A percentile compares a stretch with the other conserved stretches of the same genome.
These are phyloP conservation scores for Auanema freiburgensis DNA, from an alignment of 2,888 invertebrate species.

Conservation along the genomic window DNA sequence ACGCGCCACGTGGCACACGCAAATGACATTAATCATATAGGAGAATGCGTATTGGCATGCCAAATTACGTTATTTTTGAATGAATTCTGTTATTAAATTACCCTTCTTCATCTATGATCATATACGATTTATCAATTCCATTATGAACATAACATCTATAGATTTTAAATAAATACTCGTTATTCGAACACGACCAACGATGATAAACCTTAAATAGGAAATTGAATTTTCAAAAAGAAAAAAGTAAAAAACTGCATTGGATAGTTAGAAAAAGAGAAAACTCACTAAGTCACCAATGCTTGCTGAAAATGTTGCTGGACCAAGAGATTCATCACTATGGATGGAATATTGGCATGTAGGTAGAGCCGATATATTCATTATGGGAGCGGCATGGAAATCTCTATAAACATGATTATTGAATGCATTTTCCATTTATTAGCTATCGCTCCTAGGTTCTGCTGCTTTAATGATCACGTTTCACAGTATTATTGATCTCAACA, in stretches of 20 bases:
- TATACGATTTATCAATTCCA: conserved; percentile 29
- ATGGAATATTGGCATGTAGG: conserved; percentile 41
- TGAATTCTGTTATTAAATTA: neutral
- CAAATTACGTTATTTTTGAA: neutral
- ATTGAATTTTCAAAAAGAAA: neutral
- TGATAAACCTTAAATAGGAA: conserved; percentile 28
- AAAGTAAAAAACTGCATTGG: no score
- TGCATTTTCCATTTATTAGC: neutral
- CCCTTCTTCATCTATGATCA: conserved; percentile 43
- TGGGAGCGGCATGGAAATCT: conserved; percentile 8
- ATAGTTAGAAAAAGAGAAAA: neutral
- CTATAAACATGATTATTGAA: conserved; percentile 7
- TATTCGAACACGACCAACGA: conserved; percentile 33
- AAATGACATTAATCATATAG: neutral
- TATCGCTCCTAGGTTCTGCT: no score
- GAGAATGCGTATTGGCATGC: neutral
- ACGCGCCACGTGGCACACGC: conserved; percentile 11
- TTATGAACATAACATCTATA: conserved; percentile 39
- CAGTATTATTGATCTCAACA: no score
- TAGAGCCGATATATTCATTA: conserved; percentile 16
- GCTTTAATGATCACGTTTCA: no score
- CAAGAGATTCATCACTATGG: conserved; percentile 26
- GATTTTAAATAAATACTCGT: conserved; percentile 34
- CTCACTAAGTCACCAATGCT: conserved; percentile 38
- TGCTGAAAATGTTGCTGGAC: conserved; percentile 26